Conservation (phyloP, 2,888 invertebrate genomes). For the Tanytarsus gracilentus region DNA sequence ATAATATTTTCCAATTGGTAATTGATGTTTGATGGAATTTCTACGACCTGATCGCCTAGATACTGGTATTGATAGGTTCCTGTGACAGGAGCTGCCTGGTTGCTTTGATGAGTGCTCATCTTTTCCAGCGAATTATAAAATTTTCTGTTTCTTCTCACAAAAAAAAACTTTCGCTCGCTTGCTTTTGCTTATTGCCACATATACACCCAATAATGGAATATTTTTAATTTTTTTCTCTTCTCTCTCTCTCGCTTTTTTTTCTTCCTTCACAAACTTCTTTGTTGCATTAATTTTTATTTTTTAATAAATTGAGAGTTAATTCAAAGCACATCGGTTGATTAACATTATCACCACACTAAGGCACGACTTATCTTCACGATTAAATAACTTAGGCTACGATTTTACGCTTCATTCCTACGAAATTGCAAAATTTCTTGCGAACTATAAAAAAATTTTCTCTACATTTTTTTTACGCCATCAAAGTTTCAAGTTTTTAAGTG, state of each 20-base stretch:
- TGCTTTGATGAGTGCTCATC: constrained; percentile 23
- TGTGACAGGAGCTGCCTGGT: constrained; percentile 7
- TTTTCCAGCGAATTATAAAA: neutral
- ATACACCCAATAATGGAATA: constrained; percentile 23
- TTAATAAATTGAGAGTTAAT: neutral
- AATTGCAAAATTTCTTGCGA: constrained; percentile 5
- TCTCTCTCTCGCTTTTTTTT: neutral
- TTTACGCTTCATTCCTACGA: neutral
- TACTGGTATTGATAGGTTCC: constrained; percentile 21
- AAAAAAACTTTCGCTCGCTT: too few species aligned
- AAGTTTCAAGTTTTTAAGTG: too few species aligned
- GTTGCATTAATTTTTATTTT: neutral
- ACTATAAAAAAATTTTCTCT: constrained; percentile 3
- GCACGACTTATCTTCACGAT: constrained; percentile 10
- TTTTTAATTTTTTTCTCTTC: constrained; percentile 22
- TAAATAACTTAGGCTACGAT: neutral
- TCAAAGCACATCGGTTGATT: neutral
- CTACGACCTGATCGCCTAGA: constrained; percentile 22
- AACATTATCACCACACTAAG: constrained; percentile 15
- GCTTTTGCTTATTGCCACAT: constrained; percentile 35
- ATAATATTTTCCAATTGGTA: constrained; percentile 28
- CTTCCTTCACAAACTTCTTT: constrained; percentile 23
- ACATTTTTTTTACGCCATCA: constrained; percentile 15
- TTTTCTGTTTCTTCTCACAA: constrained; percentile 21
- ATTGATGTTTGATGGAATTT: constrained; percentile 28